Evolutionary conservation across 1,140 invertebrate genomes (phyloP).

Genomic region (Rhopalosiphum maidis): DNA sequence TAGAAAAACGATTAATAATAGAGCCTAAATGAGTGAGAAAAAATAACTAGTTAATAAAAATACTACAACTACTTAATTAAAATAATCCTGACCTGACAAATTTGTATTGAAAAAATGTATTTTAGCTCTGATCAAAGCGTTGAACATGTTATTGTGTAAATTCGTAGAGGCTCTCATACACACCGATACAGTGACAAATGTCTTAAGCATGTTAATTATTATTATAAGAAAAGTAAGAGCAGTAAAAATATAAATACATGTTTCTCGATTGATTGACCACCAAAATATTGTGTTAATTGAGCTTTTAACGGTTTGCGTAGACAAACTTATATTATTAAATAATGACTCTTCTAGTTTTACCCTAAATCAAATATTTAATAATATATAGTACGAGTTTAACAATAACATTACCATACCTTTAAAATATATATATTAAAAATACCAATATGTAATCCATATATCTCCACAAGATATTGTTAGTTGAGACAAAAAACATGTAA

Average conservation of each 20-base stretch:
- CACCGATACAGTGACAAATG: constrained; percentile 77
- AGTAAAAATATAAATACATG: constrained; percentile 70
- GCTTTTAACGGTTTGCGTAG: neutral
- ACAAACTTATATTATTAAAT: neutral
- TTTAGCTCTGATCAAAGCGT: constrained; percentile 77
- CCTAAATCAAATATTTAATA: constrained; percentile 61
- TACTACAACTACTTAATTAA: constrained; percentile 31
- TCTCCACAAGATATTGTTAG: neutral
- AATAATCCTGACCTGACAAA: constrained; percentile 66
- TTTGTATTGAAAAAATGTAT: constrained; percentile 92
- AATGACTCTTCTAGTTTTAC: constrained; percentile 65
- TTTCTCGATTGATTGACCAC: constrained; percentile 51
- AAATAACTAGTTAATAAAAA: neutral
- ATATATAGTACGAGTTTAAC: neutral
- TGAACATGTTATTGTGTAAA: constrained; percentile 86
- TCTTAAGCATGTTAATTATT: constrained; percentile 68
- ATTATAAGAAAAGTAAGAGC: constrained; percentile 70
- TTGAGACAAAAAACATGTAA: constrained; percentile 66
- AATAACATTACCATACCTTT: neutral
- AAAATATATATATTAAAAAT: neutral
- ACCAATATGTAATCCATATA: neutral
- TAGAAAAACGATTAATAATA: constrained; percentile 78
- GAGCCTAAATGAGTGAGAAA: constrained; percentile 64
- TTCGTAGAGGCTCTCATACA: constrained; percentile 80
- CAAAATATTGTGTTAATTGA: neutral